Percentiles rank a stretch among this genome's conserved stretches.
Evolutionary conservation across 2,113 vertebrate genomes (phyloP).

Genomic region (Nestor notabilis): DNA sequence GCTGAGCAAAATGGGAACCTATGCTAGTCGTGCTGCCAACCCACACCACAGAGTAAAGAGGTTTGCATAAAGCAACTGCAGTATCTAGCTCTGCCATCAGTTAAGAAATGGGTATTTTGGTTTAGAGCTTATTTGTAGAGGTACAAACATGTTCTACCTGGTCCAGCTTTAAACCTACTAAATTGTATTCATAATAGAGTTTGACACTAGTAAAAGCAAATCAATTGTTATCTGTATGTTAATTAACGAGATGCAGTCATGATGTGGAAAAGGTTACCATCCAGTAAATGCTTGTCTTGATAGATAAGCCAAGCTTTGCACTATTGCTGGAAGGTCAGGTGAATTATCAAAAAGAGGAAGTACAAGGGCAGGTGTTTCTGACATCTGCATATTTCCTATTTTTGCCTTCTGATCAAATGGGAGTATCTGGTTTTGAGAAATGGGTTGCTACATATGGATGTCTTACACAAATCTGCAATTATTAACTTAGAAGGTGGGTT

Average conservation of each 20-base stretch:
- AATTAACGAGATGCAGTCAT: not conserved
- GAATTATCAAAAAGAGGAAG: not conserved
- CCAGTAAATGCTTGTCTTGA: not conserved
- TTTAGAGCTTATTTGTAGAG: not conserved
- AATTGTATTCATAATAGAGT: not conserved
- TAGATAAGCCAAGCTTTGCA: not conserved
- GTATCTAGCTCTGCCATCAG: not conserved
- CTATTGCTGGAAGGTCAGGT: not conserved
- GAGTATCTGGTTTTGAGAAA: not conserved
- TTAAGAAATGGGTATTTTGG: not conserved
- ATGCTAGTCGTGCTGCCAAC: not conserved
- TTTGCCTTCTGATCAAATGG: not conserved
- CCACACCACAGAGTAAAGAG: not conserved
- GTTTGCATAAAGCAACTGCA: not conserved
- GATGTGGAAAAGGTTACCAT: not conserved
- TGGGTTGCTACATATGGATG: not conserved
- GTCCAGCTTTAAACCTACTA: not conserved
- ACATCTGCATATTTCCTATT: not conserved
- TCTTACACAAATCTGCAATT: not conserved
- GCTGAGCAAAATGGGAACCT: not conserved
- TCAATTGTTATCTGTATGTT: not conserved
- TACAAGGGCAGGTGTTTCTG: not conserved
- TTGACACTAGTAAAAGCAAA: not conserved
- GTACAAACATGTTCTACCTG: not conserved
- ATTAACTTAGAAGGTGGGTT: not conserved